Base-by-base conservation (phyloP, 2,797 vertebrate species). In the Ptychobarbus kaznakovi region DNA sequence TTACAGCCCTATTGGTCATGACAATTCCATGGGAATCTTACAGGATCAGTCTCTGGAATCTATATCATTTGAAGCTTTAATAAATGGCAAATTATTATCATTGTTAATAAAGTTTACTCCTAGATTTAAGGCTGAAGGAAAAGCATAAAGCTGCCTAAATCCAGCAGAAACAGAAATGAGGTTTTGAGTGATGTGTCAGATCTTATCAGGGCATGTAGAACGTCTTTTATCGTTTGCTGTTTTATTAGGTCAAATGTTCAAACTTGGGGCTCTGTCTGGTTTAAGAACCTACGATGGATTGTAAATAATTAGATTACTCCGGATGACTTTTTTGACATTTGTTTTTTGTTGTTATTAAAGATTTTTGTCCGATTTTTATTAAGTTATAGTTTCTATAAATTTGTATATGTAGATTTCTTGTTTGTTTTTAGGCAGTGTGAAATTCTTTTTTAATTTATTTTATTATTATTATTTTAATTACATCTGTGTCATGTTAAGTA, bases 241-340 rank as follows among this genome's bases (percentile, higher is more conserved):
- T 75, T 75, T 53, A 53, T 68, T 69, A 53, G 46, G 79, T 69
- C 13, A 81, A 40, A 53, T 25, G 49, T 70, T 70, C 9, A 81
- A 56, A 70, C n/a, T 6, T 13, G 22, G 42, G 63, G 15, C 32
- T 40, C 46, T 40, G 46, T 53, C 7, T 70, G 44, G 11, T 49
- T 68, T n/a, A n/a, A 66, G 18, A n/a, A 20, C 10, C 11, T 35
- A 20, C 38, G 32, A 68, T 51, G 28, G 28, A 15, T 6, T 15
- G 25, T 68, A 35, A 35, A 13, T 76, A 35, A 38, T 38, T 51
- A 0, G 2, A 53, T 13, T 76, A 13, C 22, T 13, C 5, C 13
- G 11, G 9, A 56, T 75, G 0, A 35, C 28, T 51, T 7, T 16
- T 11, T 7, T 32, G 32, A 32, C 32, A 0, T 32, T 32, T 32